Conservation (phyloP, 2,797 vertebrate species). For the Margarornis squamiger region DNA sequence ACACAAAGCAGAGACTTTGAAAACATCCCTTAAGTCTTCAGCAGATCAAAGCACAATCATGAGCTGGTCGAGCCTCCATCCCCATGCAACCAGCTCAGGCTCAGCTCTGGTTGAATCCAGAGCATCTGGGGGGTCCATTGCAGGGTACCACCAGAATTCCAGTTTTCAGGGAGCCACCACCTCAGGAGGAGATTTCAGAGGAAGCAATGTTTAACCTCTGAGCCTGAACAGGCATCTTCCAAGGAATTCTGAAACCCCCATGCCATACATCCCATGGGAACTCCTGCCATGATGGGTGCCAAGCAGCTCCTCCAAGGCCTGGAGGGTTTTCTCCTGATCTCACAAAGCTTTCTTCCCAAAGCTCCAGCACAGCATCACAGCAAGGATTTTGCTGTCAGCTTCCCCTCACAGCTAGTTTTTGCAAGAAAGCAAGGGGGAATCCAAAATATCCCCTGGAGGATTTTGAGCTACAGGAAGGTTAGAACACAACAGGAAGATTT, state of each 20-base stretch:
- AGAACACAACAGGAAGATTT: background rate
- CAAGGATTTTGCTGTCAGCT: background rate
- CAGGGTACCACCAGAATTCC: rapidly evolving
- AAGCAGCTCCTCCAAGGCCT: background rate
- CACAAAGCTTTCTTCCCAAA: background rate
- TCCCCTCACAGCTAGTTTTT: background rate
- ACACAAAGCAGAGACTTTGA: background rate
- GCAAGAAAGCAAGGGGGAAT: background rate
- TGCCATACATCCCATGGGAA: background rate
- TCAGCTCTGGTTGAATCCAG: background rate
- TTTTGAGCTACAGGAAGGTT: background rate
- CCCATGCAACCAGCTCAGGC: background rate
- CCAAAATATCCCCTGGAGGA: background rate
- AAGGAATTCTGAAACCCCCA: background rate
- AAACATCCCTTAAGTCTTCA: background rate
- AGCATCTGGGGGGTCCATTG: background rate
- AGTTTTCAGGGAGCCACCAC: background rate
- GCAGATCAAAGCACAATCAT: background rate
- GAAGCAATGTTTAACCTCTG: background rate
- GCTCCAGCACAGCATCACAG: background rate
- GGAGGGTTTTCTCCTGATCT: background rate
- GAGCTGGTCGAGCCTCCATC: rapidly evolving
- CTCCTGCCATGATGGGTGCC: rapidly evolving
- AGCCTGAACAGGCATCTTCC: background rate
- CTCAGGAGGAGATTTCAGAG: background rate